Conservation (phyloP, 2,797 vertebrate species). For the Ptychadena robeensis region DNA sequence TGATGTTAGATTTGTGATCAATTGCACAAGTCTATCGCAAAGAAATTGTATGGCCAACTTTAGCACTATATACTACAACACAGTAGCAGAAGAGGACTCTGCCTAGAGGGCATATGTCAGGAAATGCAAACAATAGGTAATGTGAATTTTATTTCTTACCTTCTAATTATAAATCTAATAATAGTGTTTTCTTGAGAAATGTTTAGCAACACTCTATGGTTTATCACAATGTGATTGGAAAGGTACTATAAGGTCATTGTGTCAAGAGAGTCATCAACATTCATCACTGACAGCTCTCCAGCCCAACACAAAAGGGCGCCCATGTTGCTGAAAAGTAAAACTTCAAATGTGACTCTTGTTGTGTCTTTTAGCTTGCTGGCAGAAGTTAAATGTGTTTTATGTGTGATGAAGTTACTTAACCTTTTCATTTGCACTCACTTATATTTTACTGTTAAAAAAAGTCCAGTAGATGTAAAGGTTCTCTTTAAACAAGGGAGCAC, state of each 20-base stretch:
- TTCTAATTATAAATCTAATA: too few relatives aligned
- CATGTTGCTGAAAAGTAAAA: conserved; percentile 24
- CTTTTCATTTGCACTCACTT: conserved; percentile 56
- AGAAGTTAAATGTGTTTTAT: conserved; percentile 44
- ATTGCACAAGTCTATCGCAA: too few relatives aligned
- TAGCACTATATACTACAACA: too few relatives aligned
- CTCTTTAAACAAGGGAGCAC: conserved; percentile 47
- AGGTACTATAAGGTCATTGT: conserved; percentile 14
- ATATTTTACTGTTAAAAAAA: conserved; percentile 39
- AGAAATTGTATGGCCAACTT: too few relatives aligned
- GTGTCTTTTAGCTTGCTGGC: conserved; percentile 25
- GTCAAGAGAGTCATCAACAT: not conserved
- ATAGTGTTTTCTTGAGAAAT: not conserved
- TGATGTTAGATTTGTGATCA: too few relatives aligned
- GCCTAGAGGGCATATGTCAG: too few relatives aligned
- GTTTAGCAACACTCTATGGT: not conserved
- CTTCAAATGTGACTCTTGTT: conserved; percentile 10
- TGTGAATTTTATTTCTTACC: too few relatives aligned
- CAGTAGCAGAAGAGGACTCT: too few relatives aligned
- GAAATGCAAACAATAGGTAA: too few relatives aligned
- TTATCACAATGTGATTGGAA: not conserved
- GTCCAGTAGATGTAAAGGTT: conserved; percentile 36
- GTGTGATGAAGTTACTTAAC: conserved; percentile 57
- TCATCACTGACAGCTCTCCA: conserved; percentile 30
- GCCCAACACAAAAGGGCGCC: not conserved